Evolutionary conservation across 2,113 vertebrate genomes (phyloP).

Genomic region (Phrynosoma blainvillii): DNA sequence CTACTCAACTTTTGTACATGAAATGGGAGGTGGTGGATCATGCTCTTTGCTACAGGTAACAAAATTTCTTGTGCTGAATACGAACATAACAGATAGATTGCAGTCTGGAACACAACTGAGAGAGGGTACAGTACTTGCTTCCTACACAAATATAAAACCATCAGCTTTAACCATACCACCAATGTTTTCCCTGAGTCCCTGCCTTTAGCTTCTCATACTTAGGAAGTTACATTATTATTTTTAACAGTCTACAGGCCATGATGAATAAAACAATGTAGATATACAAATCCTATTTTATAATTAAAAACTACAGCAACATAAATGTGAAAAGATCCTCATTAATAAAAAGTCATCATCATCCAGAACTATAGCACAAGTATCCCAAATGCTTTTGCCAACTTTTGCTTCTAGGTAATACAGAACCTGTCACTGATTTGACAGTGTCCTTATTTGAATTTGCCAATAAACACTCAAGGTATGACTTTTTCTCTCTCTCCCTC

Average conservation of each 20-base stretch:
- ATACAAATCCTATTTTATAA: neutral
- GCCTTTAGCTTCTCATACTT: neutral
- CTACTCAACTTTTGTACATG: no score
- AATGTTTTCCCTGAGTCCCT: neutral
- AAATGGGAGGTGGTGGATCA: no score
- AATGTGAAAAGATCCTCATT: neutral
- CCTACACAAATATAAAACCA: neutral
- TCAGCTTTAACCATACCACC: neutral
- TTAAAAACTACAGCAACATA: neutral
- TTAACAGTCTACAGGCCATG: neutral
- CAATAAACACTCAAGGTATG: neutral
- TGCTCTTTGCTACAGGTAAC: no score
- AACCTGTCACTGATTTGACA: neutral
- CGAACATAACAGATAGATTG: no score
- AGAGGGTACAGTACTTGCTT: neutral
- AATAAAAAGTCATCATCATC: neutral
- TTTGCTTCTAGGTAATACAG: neutral
- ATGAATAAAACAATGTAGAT: neutral
- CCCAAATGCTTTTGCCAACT: neutral
- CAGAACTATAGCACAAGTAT: neutral
- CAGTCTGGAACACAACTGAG: neutral
- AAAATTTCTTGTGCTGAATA: no score
- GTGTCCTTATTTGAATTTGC: neutral
- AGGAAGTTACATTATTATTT: neutral
- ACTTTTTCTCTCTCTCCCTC: no score